A percentile compares a stretch with the other conserved stretches of the same genome.
These are phyloP conservation scores for Dolomedes plantarius DNA, from an alignment of 2,888 invertebrate species.

Conservation along the genomic window DNA sequence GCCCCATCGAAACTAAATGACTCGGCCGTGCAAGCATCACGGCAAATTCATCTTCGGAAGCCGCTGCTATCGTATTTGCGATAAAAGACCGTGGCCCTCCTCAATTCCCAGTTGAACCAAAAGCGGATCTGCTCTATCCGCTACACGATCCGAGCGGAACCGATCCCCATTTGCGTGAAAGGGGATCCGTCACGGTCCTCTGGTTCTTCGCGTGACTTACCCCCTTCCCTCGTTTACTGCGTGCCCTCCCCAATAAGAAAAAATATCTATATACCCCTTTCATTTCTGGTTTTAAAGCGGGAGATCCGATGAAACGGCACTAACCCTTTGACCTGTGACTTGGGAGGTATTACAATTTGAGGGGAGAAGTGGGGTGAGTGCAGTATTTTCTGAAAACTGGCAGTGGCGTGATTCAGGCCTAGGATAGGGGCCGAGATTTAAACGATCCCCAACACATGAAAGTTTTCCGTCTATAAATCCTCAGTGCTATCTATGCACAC, in stretches of 20 bases:
- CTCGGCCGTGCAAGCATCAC: not conserved
- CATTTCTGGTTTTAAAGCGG: not conserved
- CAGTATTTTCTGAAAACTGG: too few relatives aligned
- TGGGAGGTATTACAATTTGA: not conserved
- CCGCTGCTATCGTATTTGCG: too few relatives aligned
- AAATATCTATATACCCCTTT: too few relatives aligned
- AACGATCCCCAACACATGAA: too few relatives aligned
- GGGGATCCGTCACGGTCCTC: not conserved
- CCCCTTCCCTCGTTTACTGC: not conserved
- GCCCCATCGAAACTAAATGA: not conserved
- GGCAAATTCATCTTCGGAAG: not conserved
- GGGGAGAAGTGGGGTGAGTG: not conserved
- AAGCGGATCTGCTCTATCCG: not conserved
- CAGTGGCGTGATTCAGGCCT: too few relatives aligned
- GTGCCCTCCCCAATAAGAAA: not conserved
- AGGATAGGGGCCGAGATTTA: too few relatives aligned
- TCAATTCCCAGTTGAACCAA: not conserved
- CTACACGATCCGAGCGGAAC: not conserved
- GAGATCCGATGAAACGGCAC: not conserved
- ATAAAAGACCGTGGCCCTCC: too few relatives aligned
- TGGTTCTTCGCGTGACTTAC: not conserved
- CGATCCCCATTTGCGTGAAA: not conserved
- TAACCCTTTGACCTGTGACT: not conserved
- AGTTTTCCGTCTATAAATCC: too few relatives aligned
- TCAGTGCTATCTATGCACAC: too few relatives aligned